Percentiles rank a stretch among this genome's conserved stretches.
phyloP scores from a whole-genome alignment of 2,888 invertebrate genomes.

The Drosophila nr. perissopoda region DNA sequence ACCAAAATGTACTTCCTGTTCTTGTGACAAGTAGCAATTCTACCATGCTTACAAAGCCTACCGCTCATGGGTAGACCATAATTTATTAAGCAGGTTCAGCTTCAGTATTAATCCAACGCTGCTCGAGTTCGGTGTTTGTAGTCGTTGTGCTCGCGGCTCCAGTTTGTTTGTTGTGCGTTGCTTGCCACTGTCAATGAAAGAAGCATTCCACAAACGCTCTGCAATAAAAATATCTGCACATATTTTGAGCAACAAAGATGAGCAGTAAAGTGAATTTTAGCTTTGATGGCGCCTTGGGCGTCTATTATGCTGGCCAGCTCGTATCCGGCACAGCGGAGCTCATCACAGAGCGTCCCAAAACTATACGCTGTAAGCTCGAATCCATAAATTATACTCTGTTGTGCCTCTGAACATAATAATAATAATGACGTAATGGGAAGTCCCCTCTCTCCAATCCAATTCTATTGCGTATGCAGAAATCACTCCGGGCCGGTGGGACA shows the following conservation, averaged over 20 bases:
- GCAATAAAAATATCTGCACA: background rate
- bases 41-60: background rate
- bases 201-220: slow-evolving; percentile 11
- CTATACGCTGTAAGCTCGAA: slow-evolving; percentile 81
- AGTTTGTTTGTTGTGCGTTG: slow-evolving; percentile 13
- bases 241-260: slow-evolving; percentile 56
- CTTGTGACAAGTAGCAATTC: background rate
- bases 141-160: slow-evolving; percentile 4
- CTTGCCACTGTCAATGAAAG: slow-evolving; percentile 31
- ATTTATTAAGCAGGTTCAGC: slow-evolving; percentile 31
- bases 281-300: slow-evolving; percentile 82
- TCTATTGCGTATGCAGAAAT: slow-evolving; percentile 56
- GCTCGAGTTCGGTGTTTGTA: slow-evolving; percentile 45
- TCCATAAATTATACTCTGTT: slow-evolving; percentile 31
- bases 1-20: slow-evolving; percentile 9
- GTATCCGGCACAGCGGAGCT: slow-evolving; percentile 83
- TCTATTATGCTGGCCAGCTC: slow-evolving; percentile 84
- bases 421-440: slow-evolving; percentile 66
- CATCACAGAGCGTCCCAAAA: slow-evolving; percentile 83
- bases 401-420: background rate
- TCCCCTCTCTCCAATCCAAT: slow-evolving; percentile 34
- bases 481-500: slow-evolving; percentile 4
- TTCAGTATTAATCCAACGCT: slow-evolving; percentile 65
- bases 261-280: slow-evolving; percentile 82
- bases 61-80: background rate